Evolutionary conservation across 2,888 invertebrate species (phyloP).

Genomic region (Platypus cylindrus): DNA sequence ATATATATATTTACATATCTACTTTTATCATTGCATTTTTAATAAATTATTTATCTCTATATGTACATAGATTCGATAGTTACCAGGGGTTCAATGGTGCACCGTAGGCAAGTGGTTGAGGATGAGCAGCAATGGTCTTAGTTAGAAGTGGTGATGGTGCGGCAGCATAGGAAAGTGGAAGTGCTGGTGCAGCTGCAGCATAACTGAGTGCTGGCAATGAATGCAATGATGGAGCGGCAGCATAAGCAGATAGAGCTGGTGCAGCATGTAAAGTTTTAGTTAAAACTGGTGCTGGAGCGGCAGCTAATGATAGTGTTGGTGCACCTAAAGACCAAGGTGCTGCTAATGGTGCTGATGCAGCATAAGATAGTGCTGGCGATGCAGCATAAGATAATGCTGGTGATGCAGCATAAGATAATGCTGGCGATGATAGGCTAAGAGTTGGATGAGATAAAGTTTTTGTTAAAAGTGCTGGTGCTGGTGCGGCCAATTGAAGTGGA

Average conservation of each 20-base stretch:
- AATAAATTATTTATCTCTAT: too few relatives aligned
- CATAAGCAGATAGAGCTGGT: slow-evolving; percentile 3
- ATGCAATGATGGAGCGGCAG: neutral
- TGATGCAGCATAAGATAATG: neutral
- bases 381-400: slow-evolving; percentile 6
- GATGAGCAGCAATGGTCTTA: slow-evolving; percentile 8
- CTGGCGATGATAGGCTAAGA: slow-evolving; percentile 5
- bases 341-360: slow-evolving; percentile 5
- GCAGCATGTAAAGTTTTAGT: slow-evolving; percentile 1
- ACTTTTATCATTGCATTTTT: too few relatives aligned
- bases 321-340: slow-evolving; percentile 2
- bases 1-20: too few relatives aligned
- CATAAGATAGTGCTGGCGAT: slow-evolving; percentile 4
- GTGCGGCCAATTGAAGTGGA: neutral
- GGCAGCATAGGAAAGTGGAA: slow-evolving; percentile 1
- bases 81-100: slow-evolving; percentile 6
- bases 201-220: slow-evolving; percentile 3
- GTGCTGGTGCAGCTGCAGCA: slow-evolving; percentile 5
- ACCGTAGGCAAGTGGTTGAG: slow-evolving; percentile 9
- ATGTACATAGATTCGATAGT: too few relatives aligned
- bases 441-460: too few relatives aligned
- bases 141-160: slow-evolving; percentile 3
- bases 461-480: neutral
- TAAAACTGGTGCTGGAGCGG: slow-evolving; percentile 6
- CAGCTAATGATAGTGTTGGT: slow-evolving; percentile 4